Percentiles rank a stretch among this genome's conserved stretches.
These are phyloP conservation scores for Molothrus ater DNA, from an alignment of 2,797 vertebrate species.

Conservation along the genomic window DNA sequence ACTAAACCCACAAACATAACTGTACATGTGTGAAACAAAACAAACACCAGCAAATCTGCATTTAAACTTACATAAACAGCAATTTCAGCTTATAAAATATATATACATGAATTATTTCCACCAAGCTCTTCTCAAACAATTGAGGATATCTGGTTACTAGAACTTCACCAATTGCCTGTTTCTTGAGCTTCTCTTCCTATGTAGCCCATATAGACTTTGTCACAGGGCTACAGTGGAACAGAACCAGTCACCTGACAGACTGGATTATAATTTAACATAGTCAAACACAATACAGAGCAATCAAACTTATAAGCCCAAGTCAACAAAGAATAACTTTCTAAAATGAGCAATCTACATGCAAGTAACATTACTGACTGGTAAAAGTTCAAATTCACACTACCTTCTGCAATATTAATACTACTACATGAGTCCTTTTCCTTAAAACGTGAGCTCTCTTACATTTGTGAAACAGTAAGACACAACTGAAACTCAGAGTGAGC, in stretches of 20 bases:
- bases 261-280: neutral
- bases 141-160: neutral
- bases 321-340: neutral
- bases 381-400: neutral
- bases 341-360: neutral
- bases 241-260: neutral
- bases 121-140: neutral
- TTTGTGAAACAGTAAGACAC: neutral
- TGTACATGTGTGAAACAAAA: conserved; percentile 34
- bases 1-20: neutral
- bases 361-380: neutral
- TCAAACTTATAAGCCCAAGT: neutral
- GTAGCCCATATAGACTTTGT: neutral
- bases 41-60: neutral
- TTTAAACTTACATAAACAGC: neutral
- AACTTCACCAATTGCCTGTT: rapidly evolving
- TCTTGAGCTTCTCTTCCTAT: neutral
- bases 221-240: neutral
- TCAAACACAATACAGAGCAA: neutral
- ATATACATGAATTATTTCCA: neutral
- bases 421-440: neutral
- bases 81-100: neutral
- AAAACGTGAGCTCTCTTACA: neutral
- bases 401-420: neutral
- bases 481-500: neutral